Base-by-base conservation (phyloP, 2,888 invertebrate genomes). In the Poecilobothrus nobilitatus region DNA sequence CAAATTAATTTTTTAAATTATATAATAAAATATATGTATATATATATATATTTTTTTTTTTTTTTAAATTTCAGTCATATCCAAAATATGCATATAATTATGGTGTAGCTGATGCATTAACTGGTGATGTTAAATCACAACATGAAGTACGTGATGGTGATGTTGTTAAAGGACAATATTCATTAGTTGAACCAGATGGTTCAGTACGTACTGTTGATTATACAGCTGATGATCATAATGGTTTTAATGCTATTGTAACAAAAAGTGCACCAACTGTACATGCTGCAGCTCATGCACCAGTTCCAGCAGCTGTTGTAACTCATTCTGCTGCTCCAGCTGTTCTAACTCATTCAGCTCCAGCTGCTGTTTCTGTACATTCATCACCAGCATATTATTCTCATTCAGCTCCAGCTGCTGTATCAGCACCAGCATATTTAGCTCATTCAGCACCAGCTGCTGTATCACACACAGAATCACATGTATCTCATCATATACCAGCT, bases 111-210 rank as follows among this genome's bases (percentile, higher is more conserved):
- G 81, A 82, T 73, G 76, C 80, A 66, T 78, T 79, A 72, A 82
- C 81, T 70, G 81, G 81, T 22, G 81, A 82, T 75, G 81, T 82
- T 62, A 82, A 82, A 75, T 81, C 81, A 7, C 81, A 82, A 76
- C 81, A 81, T 70, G 81, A 82, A 76, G 80, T 81, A 67, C 82
- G 81, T 71, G 81, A 82, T 71, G 81, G 81, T 69, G 81, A 82
- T 78, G 81, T 82, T 65, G 81, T 82, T 66, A 82, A 82, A 78
- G 82, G 82, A 74, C 82, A 82, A 71, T 82, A 82, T 77, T 82
- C 82, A 63, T 76, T 82, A 73, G 82, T 82, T 66, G 82, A 82
- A 75, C 81, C 82, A 70, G 82, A 82, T 70, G 82, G 82, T 76
- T 82, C 82, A 68, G 82, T 82, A 72, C 81, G 82, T 71, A 82